Base-by-base conservation (phyloP, 2,113 vertebrate species). In the Anarrhichthys ocellatus region DNA sequence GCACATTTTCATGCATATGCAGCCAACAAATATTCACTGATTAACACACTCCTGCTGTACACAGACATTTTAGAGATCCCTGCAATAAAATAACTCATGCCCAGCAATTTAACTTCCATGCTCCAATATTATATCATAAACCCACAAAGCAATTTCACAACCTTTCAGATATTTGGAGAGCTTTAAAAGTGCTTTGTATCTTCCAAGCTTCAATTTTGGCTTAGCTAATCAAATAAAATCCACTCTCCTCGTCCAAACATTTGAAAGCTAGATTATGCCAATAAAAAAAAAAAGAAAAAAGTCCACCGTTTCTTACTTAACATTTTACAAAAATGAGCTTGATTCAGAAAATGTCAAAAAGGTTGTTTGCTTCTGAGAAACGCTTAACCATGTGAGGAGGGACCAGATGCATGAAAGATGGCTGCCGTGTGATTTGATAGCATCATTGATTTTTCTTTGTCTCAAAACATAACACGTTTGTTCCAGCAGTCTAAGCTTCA, bases 361-460 rank as follows among this genome's bases (percentile, higher is more conserved):
- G 5, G 15, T 42, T 20, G 38, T 42, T 24, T 3, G 24, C 62
- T 58, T 76, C 8, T 58, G 36, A 64, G 18, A 52, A 66, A 86
- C 65, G 66, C 69, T 80, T 80, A 36, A 7, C 56, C 81, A 83
- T 81, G 85, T 78, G 6, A 69, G 15, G 9, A 42, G 29, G 65
- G 34, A 76, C 73, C 77, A 84, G 73, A 82, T 71, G 75, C 83
- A 90, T 81, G 27, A 85, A 88, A 89, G 84, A 91, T 83, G 84
- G 83, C 77, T 65, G 79, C 67, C n/a, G 2, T 24, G 59, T 54
- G 13, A 34, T 75, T 65, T 74, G 66, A 42, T 0, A 58, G 40
- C 62, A 24, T 68, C 29, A 14, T 3, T 62, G 44, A 0, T 22
- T 50, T 50, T 54, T 48, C 9, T 24, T 24, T 0, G 8, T 22